These are phyloP conservation scores for Rattus norvegicus DNA, from an alignment of 2,113 vertebrate species.

Conservation along the genomic window GRCr8 NC_086021.1:62857001-62857500, in stretches of 20 bases:
- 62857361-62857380: background rate
- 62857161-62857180: background rate
- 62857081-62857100: background rate
- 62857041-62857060: constrained; percentile 35
- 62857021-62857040: constrained; percentile 2
- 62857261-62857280: background rate
- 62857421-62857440: background rate
- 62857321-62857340: background rate
- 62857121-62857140: background rate
- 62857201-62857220: background rate
- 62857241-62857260: background rate
- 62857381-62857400: background rate
- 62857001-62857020: background rate
- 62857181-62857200: background rate
- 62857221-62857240: background rate
- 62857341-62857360: background rate
- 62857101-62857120: background rate
- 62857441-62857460: background rate
- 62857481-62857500: background rate
- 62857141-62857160: background rate
- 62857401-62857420: background rate
- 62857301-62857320: background rate
- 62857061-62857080: background rate
- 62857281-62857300: background rate
- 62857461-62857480: background rate